A percentile compares a stretch with the other conserved stretches of the same genome.
phyloP scores from a whole-genome alignment of 1,140 invertebrate species.

The Ceratitis capitata region DNA sequence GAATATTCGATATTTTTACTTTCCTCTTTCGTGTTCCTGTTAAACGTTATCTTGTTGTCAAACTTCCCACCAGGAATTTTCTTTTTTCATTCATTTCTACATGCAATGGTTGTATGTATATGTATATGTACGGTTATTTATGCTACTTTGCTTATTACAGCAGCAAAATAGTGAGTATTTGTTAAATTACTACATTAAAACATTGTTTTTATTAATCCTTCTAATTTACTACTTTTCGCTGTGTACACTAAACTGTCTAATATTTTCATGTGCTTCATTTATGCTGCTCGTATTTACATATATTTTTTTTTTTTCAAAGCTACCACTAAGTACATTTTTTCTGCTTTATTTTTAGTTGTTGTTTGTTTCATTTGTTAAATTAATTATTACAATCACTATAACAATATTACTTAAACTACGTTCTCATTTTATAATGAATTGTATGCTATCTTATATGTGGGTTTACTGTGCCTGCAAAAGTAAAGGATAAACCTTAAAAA shows the following conservation, averaged over 20 bases:
- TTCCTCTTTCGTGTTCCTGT: not conserved
- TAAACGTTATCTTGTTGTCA: not conserved
- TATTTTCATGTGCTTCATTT: not conserved
- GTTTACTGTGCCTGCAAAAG: conserved; percentile 66
- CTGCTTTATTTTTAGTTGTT: not conserved
- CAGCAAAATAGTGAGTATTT: conserved; percentile 1
- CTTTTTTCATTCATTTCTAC: not conserved
- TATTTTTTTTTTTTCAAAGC: not conserved
- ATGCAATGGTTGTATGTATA: not conserved
- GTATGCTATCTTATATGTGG: conserved; percentile 44
- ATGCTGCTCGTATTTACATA: not conserved
- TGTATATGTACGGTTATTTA: not conserved
- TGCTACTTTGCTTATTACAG: not conserved
- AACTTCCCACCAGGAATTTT: not conserved
- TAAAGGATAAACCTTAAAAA: conserved; percentile 67
- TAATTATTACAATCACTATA: not conserved
- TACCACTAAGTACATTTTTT: not conserved
- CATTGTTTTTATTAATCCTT: not conserved
- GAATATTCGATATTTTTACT: not conserved
- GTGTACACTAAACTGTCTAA: not conserved
- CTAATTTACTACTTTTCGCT: not conserved
- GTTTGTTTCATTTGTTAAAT: not conserved
- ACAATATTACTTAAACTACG: not conserved
- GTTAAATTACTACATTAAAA: conserved; percentile 1
- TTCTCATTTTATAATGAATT: not conserved